These are phyloP conservation scores for Holothuria glaberrima DNA, from an alignment of 35 echinoderm and acorn worm species.

Conservation along the genomic window DNA sequence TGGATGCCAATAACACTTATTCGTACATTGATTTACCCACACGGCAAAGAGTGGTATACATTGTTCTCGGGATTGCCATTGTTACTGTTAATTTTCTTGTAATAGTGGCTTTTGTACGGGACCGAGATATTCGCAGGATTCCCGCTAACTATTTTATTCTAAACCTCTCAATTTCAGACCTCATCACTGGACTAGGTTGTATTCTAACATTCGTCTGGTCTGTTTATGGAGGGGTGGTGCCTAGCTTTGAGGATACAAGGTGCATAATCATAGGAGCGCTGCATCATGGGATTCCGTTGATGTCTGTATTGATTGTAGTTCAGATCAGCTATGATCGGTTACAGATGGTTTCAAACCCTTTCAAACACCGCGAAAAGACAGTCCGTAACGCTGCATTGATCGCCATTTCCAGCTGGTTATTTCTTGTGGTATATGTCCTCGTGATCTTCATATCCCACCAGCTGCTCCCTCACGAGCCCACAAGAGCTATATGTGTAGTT, in stretches of 20 bases:
- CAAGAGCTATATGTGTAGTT: too few relatives aligned
- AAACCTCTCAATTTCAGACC: background rate
- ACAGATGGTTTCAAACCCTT: background rate
- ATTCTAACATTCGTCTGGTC: background rate
- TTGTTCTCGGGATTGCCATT: background rate
- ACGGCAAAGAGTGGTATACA: background rate
- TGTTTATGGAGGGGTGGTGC: background rate
- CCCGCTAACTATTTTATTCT: background rate
- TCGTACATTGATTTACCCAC: background rate
- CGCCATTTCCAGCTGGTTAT: too few relatives aligned
- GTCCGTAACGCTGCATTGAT: background rate
- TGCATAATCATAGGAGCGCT: background rate
- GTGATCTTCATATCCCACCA: too few relatives aligned
- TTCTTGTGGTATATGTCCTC: too few relatives aligned
- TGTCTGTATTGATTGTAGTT: background rate
- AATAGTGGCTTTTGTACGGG: background rate
- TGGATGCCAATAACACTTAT: too few relatives aligned
- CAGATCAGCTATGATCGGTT: background rate
- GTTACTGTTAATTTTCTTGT: background rate
- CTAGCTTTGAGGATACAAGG: background rate
- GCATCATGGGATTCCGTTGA: background rate
- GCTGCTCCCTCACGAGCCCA: too few relatives aligned
- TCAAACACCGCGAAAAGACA: background rate
- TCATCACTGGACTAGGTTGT: background rate
- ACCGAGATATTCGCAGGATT: background rate